Evolutionary conservation across 2,113 vertebrate species (phyloP).

Genomic region (Ictidomys tridecemlineatus): DNA sequence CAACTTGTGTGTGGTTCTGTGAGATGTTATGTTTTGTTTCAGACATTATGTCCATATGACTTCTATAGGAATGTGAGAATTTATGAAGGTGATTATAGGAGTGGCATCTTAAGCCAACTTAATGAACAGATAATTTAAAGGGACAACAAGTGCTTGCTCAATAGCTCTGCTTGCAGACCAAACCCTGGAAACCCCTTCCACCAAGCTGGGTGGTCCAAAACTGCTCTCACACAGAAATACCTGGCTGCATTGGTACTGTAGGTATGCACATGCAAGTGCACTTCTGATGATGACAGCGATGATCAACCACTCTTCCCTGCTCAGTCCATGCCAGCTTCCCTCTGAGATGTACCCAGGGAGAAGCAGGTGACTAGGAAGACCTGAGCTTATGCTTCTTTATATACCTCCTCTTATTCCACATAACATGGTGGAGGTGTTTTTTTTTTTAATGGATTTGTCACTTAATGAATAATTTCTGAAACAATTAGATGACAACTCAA

Average conservation of each 20-base stretch:
- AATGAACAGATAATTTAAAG: background rate
- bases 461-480: constrained; percentile 18
- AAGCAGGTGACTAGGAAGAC: fast-evolving
- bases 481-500: constrained; percentile 29
- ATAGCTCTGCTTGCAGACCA: background rate
- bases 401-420: background rate
- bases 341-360: background rate
- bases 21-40: background rate
- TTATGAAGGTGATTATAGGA: background rate
- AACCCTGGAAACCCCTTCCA: fast-evolving
- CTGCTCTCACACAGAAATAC: background rate
- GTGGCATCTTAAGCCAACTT: background rate
- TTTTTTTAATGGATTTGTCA: constrained; percentile 4
- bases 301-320: background rate
- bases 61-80: background rate
- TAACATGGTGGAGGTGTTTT: background rate
- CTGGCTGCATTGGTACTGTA: fast-evolving
- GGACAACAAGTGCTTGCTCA: background rate
- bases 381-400: fast-evolving
- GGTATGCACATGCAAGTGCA: fast-evolving
- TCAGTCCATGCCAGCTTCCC: fast-evolving
- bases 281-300: fast-evolving
- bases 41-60: background rate
- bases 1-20: background rate
- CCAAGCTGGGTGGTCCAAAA: fast-evolving